Conservation (phyloP, 2,113 vertebrate species). For the Narcine bancroftii region DNA sequence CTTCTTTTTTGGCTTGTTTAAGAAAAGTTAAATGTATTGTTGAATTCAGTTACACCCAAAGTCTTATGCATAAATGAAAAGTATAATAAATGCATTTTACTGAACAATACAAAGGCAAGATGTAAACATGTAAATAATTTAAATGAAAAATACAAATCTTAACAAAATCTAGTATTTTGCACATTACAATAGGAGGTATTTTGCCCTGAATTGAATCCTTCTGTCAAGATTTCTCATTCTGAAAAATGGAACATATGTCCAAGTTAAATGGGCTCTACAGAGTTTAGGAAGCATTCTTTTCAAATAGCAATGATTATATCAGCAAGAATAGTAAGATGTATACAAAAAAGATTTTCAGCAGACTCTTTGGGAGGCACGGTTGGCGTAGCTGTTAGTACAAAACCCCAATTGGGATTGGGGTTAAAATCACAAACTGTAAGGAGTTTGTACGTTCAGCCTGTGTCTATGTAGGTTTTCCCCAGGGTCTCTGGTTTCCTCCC, state of each 20-base stretch:
- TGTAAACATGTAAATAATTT: background rate
- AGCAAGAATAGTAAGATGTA: background rate
- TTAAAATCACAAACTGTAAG: no score
- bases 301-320: background rate
- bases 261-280: background rate
- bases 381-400: no score
- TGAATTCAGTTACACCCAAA: background rate
- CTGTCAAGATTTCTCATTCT: background rate
- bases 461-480: no score
- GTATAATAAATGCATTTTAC: background rate
- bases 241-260: background rate
- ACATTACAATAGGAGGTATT: background rate
- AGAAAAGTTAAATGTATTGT: background rate
- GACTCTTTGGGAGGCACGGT: no score
- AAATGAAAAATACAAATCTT: background rate
- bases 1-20: slow-evolving; percentile 77
- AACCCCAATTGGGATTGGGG: no score
- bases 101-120: background rate
- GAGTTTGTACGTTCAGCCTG: no score
- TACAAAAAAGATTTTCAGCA: background rate
- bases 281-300: background rate
- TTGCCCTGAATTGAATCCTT: background rate
- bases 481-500: no score
- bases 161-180: background rate
- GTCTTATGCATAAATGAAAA: background rate